Evolutionary conservation across 2,113 vertebrate species (phyloP).

Genomic region (Apteryx mantelli): DNA sequence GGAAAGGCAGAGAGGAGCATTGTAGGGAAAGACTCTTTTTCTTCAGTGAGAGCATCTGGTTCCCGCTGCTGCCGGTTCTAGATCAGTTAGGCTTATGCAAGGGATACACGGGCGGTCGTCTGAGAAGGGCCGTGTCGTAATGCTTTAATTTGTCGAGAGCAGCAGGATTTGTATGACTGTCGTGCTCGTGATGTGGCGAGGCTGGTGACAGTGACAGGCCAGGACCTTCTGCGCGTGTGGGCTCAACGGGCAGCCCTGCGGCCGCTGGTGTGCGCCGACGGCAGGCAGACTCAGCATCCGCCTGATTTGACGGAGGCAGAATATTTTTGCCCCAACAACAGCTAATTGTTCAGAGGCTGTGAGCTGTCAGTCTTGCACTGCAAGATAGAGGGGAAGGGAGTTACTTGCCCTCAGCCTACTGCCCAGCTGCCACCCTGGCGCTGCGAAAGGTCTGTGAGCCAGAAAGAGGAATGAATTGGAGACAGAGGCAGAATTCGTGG

Average conservation of each 20-base stretch:
- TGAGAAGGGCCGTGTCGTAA: neutral
- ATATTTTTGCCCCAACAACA: too few relatives aligned
- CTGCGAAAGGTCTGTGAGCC: too few relatives aligned
- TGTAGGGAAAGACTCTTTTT: neutral
- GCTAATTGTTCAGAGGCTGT: too few relatives aligned
- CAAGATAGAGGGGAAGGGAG: too few relatives aligned
- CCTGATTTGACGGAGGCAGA: too few relatives aligned
- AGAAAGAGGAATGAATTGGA: too few relatives aligned
- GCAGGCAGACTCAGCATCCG: too few relatives aligned
- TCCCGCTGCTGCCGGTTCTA: neutral
- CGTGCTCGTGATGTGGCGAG: rapidly evolving
- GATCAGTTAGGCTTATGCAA: neutral
- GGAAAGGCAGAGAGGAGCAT: neutral
- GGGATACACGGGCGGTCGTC: neutral
- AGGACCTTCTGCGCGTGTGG: neutral
- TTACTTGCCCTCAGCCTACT: too few relatives aligned
- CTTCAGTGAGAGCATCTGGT: neutral
- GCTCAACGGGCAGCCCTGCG: neutral
- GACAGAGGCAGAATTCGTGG: too few relatives aligned
- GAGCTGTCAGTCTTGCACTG: too few relatives aligned
- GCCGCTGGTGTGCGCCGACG: too few relatives aligned
- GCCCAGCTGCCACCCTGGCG: too few relatives aligned
- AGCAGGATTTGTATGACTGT: neutral
- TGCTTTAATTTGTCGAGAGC: neutral
- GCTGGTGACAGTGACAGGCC: neutral